Evolutionary conservation across 2,888 invertebrate species (phyloP).

Genomic region (Norana najaformis): DNA sequence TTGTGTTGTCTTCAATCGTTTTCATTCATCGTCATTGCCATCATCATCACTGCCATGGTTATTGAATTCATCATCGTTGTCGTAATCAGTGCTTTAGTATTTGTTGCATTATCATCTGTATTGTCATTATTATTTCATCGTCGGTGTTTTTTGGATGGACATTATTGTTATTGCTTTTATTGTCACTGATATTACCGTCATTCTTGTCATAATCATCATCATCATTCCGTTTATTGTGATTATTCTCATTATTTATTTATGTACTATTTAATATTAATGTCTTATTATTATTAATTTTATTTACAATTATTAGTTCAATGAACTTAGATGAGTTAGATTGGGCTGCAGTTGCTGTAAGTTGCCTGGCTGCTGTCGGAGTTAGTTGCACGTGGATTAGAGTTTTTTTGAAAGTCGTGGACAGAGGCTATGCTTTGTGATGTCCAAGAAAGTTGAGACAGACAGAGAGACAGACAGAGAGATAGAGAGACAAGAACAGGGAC

Average conservation of each 20-base stretch:
- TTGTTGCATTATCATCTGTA: neutral
- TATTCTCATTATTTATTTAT: slow-evolving; percentile 22
- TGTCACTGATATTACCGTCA: neutral
- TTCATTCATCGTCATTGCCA: neutral
- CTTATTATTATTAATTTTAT: slow-evolving; percentile 6
- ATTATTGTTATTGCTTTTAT: slow-evolving; percentile 20
- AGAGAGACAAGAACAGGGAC: no score
- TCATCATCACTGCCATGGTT: neutral
- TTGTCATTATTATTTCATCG: neutral
- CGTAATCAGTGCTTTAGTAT: slow-evolving; percentile 13
- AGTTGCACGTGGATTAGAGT: neutral
- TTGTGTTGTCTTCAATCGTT: neutral
- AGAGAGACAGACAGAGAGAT: neutral
- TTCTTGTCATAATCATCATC: neutral
- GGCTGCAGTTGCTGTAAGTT: neutral
- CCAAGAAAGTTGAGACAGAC: neutral
- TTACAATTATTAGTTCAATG: slow-evolving; percentile 13
- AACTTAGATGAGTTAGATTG: neutral
- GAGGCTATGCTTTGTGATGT: neutral
- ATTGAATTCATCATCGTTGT: neutral
- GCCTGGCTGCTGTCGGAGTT: neutral
- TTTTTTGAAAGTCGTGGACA: neutral
- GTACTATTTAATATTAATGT: neutral
- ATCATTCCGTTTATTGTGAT: slow-evolving; percentile 2
- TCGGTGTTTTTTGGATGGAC: neutral